These are phyloP conservation scores for Lagria hirta DNA, from an alignment of 2,888 invertebrate species.

Conservation along the genomic window DNA sequence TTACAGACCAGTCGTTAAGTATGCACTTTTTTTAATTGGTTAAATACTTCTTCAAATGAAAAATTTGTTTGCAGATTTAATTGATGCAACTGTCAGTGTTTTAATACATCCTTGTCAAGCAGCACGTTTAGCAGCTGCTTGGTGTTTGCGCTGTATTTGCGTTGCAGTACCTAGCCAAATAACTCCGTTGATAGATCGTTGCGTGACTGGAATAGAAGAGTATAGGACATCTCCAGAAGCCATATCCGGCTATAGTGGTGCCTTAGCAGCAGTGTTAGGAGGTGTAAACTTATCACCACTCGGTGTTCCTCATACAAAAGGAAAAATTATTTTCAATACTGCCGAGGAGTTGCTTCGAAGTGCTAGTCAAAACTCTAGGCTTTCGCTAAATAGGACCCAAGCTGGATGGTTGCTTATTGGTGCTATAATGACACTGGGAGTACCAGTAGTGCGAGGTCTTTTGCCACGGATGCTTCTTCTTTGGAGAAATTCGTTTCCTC, in stretches of 20 bases:
- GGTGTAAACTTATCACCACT: slow-evolving; percentile 87
- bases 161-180: slow-evolving; percentile 93
- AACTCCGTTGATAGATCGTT: slow-evolving; percentile 88
- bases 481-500: slow-evolving; percentile 97
- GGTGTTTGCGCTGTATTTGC: slow-evolving; percentile 90
- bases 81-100: slow-evolving; percentile 79
- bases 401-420: slow-evolving; percentile 98
- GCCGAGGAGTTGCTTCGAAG: slow-evolving; percentile 95
- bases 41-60: neutral
- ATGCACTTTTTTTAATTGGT: slow-evolving; percentile 39
- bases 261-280: slow-evolving; percentile 90
- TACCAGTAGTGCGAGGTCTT: slow-evolving; percentile 88
- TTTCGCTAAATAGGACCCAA: slow-evolving; percentile 92
- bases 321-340: slow-evolving; percentile 95
- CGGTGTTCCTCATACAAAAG: slow-evolving; percentile 95
- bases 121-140: slow-evolving; percentile 90
- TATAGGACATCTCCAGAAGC: slow-evolving; percentile 87
- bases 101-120: slow-evolving; percentile 93
- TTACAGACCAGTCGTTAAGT: slow-evolving; percentile 85
- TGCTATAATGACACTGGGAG: slow-evolving; percentile 93
- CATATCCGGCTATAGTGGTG: slow-evolving; percentile 88
- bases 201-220: slow-evolving; percentile 84
- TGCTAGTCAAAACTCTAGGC: slow-evolving; percentile 93
- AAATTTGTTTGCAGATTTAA: slow-evolving; percentile 60
- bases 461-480: slow-evolving; percentile 90